Base-by-base conservation (phyloP, 2,888 invertebrate genomes). In the Phrixothrix hirtus region DNA sequence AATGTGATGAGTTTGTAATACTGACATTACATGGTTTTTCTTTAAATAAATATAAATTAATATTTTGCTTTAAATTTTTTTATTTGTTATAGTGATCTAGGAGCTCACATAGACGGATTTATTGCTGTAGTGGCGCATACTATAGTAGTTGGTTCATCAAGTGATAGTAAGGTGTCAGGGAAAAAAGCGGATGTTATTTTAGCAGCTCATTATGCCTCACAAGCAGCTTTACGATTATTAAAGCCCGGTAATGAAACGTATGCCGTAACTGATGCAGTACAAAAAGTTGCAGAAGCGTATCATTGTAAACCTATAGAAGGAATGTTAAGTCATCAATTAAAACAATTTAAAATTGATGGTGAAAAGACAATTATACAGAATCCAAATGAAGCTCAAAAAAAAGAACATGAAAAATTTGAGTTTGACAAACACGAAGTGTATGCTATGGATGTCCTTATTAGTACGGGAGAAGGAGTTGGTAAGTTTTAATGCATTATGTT, bases 91-190 rank as follows among this genome's bases (percentile, higher is more conserved):
- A 94, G 94, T 75, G 98, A 99, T 78, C 81, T 99, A 72, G 99
- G 99, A 61, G 95, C 95, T 57, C 98, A 99, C 73, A 89, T 99
- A 71, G 99, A 99, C 83, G 99, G 99, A 26, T 98, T 95, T 73
- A 95, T 97, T 69, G 97, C 98, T 38, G 96, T 98, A 39, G 96
- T 93, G 44, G 99, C 98, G 16, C 98, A 99, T 75, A 95, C 97
- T 2, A 80, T 97, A 58, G 86, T 93, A 44, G 86, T 99, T 65
- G 95, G 95, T 38, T 87, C 89, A 31, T 79, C 84, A 13, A 75
- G 78, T 60, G 87, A 87, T 55, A 82, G 83, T 39, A 89, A 89
- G 77, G 86, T 92, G 11, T 86, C 85, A 9, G 99, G 96, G 4
- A 60, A 89, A 52, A 89, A 91, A 72, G 98, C 99, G 30, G 97